Conservation (phyloP, 2,888 invertebrate species). For the Thalpophila matura region DNA sequence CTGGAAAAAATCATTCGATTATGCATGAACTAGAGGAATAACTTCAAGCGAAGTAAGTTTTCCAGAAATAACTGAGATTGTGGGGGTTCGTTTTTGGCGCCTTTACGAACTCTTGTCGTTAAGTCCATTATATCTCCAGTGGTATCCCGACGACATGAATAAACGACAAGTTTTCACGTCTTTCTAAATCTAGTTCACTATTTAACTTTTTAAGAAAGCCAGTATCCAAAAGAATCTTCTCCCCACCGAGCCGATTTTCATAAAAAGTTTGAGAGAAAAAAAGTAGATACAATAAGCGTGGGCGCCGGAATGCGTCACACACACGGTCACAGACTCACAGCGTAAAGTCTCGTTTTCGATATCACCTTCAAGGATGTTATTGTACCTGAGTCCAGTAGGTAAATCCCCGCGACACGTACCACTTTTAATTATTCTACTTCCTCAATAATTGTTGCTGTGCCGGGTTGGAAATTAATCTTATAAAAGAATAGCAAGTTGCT, state of each 20-base stretch:
- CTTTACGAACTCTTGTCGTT: neutral
- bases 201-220: too few species aligned
- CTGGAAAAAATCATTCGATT: too few species aligned
- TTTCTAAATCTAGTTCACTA: neutral
- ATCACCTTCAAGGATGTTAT: slow-evolving; percentile 50
- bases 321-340: too few species aligned
- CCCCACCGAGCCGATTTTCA: neutral
- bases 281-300: slow-evolving; percentile 9
- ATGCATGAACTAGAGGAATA: too few species aligned
- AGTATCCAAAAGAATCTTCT: neutral
- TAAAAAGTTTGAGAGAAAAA: slow-evolving; percentile 4
- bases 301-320: slow-evolving; percentile 41
- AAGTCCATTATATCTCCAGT: too few species aligned
- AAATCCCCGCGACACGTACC: slow-evolving; percentile 36
- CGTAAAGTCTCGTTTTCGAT: slow-evolving; percentile 32
- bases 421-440: slow-evolving; percentile 37
- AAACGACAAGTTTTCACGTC: neutral
- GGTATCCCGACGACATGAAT: too few species aligned
- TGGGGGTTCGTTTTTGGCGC: neutral
- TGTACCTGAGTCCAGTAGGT: slow-evolving; percentile 40
- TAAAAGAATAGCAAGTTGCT: neutral
- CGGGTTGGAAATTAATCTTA: too few species aligned
- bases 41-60: too few species aligned
- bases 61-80: too few species aligned
- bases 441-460: slow-evolving; percentile 35